Conservation (phyloP, 2,797 vertebrate genomes). For the Paedocypris micromegethes region DNA sequence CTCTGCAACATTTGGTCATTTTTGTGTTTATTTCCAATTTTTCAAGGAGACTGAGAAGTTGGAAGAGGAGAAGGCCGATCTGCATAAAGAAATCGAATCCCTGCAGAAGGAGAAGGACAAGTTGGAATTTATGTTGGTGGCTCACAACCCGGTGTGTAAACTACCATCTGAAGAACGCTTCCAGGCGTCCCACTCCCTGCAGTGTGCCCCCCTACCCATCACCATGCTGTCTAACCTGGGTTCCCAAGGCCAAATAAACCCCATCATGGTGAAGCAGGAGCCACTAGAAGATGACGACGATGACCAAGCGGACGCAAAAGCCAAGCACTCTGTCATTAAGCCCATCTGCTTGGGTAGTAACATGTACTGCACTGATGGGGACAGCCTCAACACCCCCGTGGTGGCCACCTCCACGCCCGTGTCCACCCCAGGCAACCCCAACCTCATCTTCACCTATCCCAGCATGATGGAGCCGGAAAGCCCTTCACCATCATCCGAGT, state of each 20-base stretch:
- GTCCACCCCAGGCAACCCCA: constrained; percentile 84
- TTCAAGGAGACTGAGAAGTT: constrained; percentile 92
- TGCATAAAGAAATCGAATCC: constrained; percentile 95
- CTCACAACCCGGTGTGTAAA: constrained; percentile 93
- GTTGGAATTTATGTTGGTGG: constrained; percentile 97
- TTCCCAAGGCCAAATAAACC: constrained; percentile 57
- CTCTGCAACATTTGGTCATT: constrained; percentile 1
- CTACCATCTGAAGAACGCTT: constrained; percentile 83
- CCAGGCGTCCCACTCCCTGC: constrained; percentile 57
- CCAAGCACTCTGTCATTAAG: constrained; percentile 95
- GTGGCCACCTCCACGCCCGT: constrained; percentile 93
- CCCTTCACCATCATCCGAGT: constrained; percentile 91
- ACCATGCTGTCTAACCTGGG: constrained; percentile 72
- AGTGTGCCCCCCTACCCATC: constrained; percentile 71
- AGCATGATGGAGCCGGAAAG: constrained; percentile 96
- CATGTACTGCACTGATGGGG: constrained; percentile 85
- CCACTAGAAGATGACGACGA: constrained; percentile 71
- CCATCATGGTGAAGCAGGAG: constrained; percentile 88
- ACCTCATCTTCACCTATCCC: constrained; percentile 97
- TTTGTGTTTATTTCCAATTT: background rate
- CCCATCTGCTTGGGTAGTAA: constrained; percentile 89
- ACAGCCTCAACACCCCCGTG: constrained; percentile 96
- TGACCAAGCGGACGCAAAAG: constrained; percentile 58
- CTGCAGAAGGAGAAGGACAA: constrained; percentile 98
- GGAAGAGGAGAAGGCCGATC: constrained; percentile 92